These are phyloP conservation scores for Hippoglossus hippoglossus DNA, from an alignment of 2,797 vertebrate species.

Conservation along the genomic window DNA sequence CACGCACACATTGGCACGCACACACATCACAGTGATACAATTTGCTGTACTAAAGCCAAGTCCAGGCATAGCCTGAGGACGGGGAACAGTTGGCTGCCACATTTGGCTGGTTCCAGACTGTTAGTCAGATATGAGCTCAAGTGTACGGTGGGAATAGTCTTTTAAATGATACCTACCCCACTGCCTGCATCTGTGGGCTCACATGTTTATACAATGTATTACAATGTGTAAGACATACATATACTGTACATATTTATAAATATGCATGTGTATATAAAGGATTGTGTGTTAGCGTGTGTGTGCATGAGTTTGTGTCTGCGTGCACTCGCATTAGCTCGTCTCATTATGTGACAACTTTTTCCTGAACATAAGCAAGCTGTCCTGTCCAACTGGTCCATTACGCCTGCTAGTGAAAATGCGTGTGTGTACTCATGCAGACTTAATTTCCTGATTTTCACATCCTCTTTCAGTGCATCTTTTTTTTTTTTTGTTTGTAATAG, in stretches of 20 bases:
- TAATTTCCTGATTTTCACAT: conserved; percentile 68
- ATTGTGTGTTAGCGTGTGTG: conserved; percentile 3
- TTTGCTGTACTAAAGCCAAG: conserved; percentile 75
- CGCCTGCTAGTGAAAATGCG: conserved; percentile 58
- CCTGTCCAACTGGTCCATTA: conserved; percentile 80
- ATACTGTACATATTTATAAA: conserved; percentile 31
- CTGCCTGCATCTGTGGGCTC: conserved; percentile 41
- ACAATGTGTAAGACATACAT: conserved; percentile 33
- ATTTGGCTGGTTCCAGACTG: conserved; percentile 85
- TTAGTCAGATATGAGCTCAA: conserved; percentile 83
- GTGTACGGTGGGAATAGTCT: conserved; percentile 75
- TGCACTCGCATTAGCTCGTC: conserved; percentile 27
- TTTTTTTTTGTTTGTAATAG: conserved; percentile 55
- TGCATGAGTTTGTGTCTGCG: conserved; percentile 13
- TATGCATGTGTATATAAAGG: conserved; percentile 28
- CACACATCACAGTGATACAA: conserved; percentile 59
- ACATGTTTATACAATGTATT: conserved; percentile 40
- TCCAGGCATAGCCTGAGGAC: conserved; percentile 78
- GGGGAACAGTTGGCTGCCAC: conserved; percentile 84
- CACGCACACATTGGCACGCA: conserved; percentile 30
- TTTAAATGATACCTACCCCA: conserved; percentile 80
- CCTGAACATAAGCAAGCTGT: conserved; percentile 81
- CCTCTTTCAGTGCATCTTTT: conserved; percentile 38
- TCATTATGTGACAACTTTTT: conserved; percentile 68
- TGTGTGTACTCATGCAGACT: conserved; percentile 61